Evolutionary conservation across 1,140 invertebrate genomes (phyloP).

Genomic region (Neodiprion virginianus): DNA sequence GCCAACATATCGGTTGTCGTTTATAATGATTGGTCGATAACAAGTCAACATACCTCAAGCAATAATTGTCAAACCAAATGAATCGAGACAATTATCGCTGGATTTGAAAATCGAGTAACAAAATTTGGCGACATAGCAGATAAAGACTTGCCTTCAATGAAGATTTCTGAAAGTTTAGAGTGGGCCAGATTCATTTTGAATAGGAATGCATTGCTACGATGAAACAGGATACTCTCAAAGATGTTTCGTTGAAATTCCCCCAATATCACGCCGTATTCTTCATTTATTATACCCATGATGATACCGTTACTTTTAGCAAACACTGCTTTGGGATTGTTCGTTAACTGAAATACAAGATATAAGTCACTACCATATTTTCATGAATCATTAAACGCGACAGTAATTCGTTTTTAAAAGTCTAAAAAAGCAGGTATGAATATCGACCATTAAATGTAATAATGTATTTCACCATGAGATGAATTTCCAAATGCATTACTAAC

Average conservation of each 20-base stretch:
- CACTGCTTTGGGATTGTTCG: slow-evolving; percentile 31
- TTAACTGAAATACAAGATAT: slow-evolving; percentile 29
- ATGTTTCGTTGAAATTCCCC: slow-evolving; percentile 37
- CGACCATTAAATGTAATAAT: too few relatives aligned
- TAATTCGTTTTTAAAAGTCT: background rate
- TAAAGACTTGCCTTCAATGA: slow-evolving; percentile 35
- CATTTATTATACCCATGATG: slow-evolving; percentile 33
- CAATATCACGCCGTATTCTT: slow-evolving; percentile 40
- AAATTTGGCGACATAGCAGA: too few relatives aligned
- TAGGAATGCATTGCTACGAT: slow-evolving; percentile 37
- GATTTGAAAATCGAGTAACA: too few relatives aligned
- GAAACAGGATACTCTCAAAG: slow-evolving; percentile 42
- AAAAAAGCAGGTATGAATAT: too few relatives aligned
- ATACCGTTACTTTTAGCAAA: slow-evolving; percentile 37
- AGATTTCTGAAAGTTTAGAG: slow-evolving; percentile 31
- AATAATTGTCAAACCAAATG: too few relatives aligned
- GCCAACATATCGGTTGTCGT: too few relatives aligned
- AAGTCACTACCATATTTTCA: background rate
- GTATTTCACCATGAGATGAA: too few relatives aligned
- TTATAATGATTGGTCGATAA: too few relatives aligned
- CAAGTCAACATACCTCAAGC: too few relatives aligned
- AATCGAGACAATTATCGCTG: too few relatives aligned
- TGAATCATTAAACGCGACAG: slow-evolving; percentile 10
- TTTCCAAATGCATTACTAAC: background rate
- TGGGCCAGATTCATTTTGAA: slow-evolving; percentile 30